Base-by-base conservation (phyloP, 2,888 invertebrate genomes). In the Tachina lurida region DNA sequence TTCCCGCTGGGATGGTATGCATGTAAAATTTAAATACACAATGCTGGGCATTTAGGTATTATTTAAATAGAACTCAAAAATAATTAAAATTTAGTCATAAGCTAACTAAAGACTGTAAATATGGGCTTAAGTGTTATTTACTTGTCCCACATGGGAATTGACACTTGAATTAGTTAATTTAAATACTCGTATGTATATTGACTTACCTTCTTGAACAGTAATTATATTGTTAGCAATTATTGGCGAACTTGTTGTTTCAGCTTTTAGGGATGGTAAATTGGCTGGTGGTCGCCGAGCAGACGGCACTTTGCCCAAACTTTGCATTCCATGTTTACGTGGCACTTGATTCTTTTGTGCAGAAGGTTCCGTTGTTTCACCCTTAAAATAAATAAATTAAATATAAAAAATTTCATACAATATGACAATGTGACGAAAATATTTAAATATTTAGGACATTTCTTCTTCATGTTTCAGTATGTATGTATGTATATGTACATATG, bases 301-400 rank as follows among this genome's bases (percentile, higher is more conserved):
- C 93, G 97, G 97, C 94, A 99, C 97, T 96, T 99, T 99, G 94
- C 99, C 99, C 96, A 99, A 96, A 95, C 97, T 97, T 97, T 99
- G 99, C 97, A 99, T 97, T 95, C 99, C 99, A 98, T 99, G 98
- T 96, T 98, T 98, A 94, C 97, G 97, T 93, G 96, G 96, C 94
- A 96, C 95, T 94, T 96, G 96, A 94, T 95, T 97, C 94, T 97
- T 97, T 91, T 96, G 96, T 93, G 96, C 96, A 92, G 96, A 96
- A 92, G 97, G 96, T 94, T 97, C 97, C 91, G 95, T 96, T 93
- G 96, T 96, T 94, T 97, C 97, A 93, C 97, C 97, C 97, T 75
- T 97, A 90, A 75, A 87, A 5, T 70, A 87, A 85, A 77, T 49
- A 0, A 31, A 2, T 43, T 15, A 86, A 47, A 73, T 87, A 81